These are phyloP conservation scores for Odontamblyopus rebecca DNA, from an alignment of 2,797 vertebrate genomes.

Conservation along the genomic window DNA sequence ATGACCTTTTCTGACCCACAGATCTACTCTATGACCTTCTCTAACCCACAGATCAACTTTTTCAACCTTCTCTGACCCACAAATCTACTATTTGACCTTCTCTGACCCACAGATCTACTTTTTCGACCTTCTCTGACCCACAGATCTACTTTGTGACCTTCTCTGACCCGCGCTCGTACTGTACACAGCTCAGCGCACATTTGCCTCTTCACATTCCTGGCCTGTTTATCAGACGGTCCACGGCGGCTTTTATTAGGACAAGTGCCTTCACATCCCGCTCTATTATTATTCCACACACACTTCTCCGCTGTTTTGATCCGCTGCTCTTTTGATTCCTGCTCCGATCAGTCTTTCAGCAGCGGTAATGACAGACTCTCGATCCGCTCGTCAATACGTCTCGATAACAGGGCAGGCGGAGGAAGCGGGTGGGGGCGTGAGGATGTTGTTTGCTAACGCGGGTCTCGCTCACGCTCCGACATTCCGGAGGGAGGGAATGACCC, in stretches of 20 bases:
- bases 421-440: background rate
- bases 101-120: too few species aligned
- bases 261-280: conserved; percentile 2
- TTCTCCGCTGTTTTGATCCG: too few species aligned
- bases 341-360: conserved; percentile 47
- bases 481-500: conserved; percentile 18
- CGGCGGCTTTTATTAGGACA: conserved; percentile 39
- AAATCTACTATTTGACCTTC: too few species aligned
- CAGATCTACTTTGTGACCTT: too few species aligned
- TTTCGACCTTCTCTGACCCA: too few species aligned
- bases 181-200: background rate
- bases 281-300: conserved; percentile 24
- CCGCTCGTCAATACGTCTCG: conserved; percentile 25
- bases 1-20: too few species aligned
- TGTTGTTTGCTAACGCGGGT: conserved; percentile 10
- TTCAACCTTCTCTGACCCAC: too few species aligned
- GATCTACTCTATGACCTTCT: too few species aligned
- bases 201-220: background rate
- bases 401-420: conserved; percentile 10
- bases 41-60: too few species aligned
- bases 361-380: conserved; percentile 34
- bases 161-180: background rate
- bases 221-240: background rate
- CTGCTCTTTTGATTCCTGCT: conserved; percentile 23
- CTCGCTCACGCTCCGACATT: conserved; percentile 41